These are phyloP conservation scores for Trogon surrucura DNA, from an alignment of 2,113 vertebrate species.

Conservation along the genomic window DNA sequence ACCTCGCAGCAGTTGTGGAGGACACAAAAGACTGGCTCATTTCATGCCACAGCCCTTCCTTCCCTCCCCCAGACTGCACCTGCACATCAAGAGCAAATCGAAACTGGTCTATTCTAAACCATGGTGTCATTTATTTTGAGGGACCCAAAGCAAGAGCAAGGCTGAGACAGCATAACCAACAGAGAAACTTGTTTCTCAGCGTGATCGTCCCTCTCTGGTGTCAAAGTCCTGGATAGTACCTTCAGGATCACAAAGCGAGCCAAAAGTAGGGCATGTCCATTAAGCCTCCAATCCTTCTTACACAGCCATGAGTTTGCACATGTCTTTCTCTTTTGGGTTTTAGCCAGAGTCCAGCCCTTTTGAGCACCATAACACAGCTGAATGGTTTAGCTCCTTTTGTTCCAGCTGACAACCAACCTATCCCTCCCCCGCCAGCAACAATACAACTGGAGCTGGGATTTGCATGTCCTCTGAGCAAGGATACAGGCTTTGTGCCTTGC, in stretches of 20 bases:
- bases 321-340: conserved; percentile 43
- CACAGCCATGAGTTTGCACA: neutral
- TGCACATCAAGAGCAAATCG: conserved; percentile 33
- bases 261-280: conserved; percentile 50
- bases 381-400: conserved; percentile 49
- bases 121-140: conserved; percentile 42
- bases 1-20: neutral
- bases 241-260: neutral
- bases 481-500: conserved; percentile 45
- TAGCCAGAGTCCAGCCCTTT: conserved; percentile 39
- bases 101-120: conserved; percentile 55
- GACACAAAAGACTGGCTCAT: conserved; percentile 1
- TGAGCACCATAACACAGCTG: conserved; percentile 45
- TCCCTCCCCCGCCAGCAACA: neutral
- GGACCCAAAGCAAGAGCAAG: neutral
- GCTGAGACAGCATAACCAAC: conserved; percentile 6
- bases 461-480: conserved; percentile 47
- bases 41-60: neutral
- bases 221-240: neutral
- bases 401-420: conserved; percentile 33
- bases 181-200: conserved; percentile 9
- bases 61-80: conserved; percentile 54
- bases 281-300: conserved; percentile 25
- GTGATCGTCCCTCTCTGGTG: neutral
- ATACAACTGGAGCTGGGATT: conserved; percentile 25